phyloP scores from a whole-genome alignment of 2,113 vertebrate species.

The Leptocoma aspasia region DNA sequence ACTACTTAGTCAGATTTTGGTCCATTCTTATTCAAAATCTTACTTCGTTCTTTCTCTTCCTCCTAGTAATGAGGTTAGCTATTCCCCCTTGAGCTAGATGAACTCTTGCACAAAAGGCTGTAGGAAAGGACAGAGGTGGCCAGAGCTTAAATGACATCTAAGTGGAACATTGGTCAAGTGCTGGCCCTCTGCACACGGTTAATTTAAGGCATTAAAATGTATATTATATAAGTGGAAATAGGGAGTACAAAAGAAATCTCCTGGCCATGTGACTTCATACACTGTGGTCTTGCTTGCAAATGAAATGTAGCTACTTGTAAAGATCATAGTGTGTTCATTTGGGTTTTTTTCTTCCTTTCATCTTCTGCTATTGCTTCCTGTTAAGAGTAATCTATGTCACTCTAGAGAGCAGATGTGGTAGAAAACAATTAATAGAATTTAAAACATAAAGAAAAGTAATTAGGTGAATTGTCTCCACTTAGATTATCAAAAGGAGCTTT shows the following conservation, averaged over 20 bases:
- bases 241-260: not conserved
- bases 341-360: not conserved
- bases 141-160: not conserved
- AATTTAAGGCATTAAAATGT: not conserved
- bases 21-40: not conserved
- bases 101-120: not conserved
- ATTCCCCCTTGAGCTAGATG: not conserved
- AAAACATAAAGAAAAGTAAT: not conserved
- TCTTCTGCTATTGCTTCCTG: not conserved
- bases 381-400: not conserved
- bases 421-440: not conserved
- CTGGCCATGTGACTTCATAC: not conserved
- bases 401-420: not conserved
- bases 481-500: constrained; percentile 1
- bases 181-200: not conserved
- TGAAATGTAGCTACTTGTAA: not conserved
- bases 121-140: not conserved
- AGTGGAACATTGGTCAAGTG: not conserved
- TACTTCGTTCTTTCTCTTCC: not conserved
- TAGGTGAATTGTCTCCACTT: not conserved
- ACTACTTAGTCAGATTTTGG: not conserved
- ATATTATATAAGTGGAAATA: not conserved
- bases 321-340: not conserved
- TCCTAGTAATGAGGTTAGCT: not conserved
- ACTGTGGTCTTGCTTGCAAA: not conserved